These are phyloP conservation scores for Sigmodon hispidus DNA, from an alignment of 2,113 vertebrate species.

Conservation along the genomic window DNA sequence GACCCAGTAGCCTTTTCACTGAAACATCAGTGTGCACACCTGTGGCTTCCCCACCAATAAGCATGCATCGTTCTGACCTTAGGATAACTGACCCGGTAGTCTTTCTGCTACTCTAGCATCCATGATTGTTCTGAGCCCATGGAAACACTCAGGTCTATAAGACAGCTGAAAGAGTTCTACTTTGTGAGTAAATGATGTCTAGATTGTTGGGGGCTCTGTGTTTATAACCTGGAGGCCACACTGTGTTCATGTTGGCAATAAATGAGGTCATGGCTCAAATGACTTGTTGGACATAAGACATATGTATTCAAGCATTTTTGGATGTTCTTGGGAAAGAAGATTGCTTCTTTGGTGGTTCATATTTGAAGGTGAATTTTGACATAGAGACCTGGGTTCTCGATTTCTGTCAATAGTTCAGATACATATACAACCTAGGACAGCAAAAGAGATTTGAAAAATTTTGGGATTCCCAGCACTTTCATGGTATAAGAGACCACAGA, in stretches of 20 bases:
- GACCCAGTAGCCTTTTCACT: neutral
- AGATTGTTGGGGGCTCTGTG: neutral
- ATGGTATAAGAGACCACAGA: neutral
- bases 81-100: too few relatives aligned
- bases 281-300: neutral
- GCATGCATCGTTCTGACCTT: too few relatives aligned
- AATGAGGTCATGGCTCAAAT: too few relatives aligned
- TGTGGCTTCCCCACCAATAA: neutral
- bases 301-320: neutral
- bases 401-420: neutral
- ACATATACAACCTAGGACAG: neutral
- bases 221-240: neutral
- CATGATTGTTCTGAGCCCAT: neutral
- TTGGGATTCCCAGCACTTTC: neutral
- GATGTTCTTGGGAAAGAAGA: neutral
- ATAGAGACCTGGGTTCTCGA: neutral
- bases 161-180: neutral
- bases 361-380: neutral
- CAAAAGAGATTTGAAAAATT: neutral
- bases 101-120: neutral
- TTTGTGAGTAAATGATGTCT: neutral
- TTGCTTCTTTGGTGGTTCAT: too few relatives aligned
- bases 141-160: neutral
- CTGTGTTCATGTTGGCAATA: neutral
- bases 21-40: neutral